Conservation (phyloP, 2,113 vertebrate species). For the Ariopsis seemanni region DNA sequence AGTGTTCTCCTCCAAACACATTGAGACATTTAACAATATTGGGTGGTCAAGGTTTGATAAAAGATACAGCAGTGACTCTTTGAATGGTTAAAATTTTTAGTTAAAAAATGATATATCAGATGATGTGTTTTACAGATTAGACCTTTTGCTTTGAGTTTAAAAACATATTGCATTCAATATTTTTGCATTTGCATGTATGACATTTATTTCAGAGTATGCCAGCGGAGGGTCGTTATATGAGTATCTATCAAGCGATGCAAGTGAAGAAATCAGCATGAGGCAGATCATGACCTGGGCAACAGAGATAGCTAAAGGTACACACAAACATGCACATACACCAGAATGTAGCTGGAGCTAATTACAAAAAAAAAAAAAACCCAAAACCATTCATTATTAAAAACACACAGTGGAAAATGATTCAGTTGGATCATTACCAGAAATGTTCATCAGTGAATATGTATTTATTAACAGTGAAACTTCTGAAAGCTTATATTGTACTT, state of each 20-base stretch:
- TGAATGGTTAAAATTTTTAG: background rate
- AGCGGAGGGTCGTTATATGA: slow-evolving; percentile 91
- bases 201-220: slow-evolving; percentile 83
- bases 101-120: background rate
- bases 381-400: background rate
- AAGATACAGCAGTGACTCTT: background rate
- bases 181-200: background rate
- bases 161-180: background rate
- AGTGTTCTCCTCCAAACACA: background rate
- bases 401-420: background rate
- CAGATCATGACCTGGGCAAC: slow-evolving; percentile 97
- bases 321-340: background rate
- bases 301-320: slow-evolving; percentile 92
- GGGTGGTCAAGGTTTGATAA: background rate
- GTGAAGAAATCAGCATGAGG: slow-evolving; percentile 94
- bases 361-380: background rate
- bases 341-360: background rate
- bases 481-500: background rate
- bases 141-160: background rate
- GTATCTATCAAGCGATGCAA: slow-evolving; percentile 92
- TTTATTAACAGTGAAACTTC: background rate
- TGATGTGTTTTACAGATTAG: background rate
- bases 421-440: background rate
- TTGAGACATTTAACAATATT: background rate
- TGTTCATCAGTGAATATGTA: background rate